Evolutionary conservation across 2,113 vertebrate species (phyloP).

Genomic region (Strix uralensis): DNA sequence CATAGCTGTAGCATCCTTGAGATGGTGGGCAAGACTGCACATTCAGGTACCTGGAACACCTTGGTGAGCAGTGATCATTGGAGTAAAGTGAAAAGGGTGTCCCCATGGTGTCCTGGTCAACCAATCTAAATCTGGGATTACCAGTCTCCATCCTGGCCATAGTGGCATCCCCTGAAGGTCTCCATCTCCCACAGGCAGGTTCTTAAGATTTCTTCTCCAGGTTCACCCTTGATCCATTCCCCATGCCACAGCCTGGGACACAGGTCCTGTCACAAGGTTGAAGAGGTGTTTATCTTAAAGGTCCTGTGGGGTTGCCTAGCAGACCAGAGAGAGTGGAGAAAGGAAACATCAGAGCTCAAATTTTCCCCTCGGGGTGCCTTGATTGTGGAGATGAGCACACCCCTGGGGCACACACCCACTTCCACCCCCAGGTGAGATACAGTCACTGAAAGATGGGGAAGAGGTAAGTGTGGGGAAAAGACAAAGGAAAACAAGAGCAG

Average conservation of each 20-base stretch:
- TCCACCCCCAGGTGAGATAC: not conserved
- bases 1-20: not conserved
- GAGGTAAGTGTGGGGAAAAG: not conserved
- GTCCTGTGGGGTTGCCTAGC: not conserved
- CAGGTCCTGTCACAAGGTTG: not conserved
- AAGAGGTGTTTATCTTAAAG: not conserved
- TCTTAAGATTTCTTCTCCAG: not conserved
- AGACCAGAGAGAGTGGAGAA: not conserved
- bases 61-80: not conserved
- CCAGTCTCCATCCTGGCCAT: not conserved
- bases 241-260: not conserved
- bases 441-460: no score
- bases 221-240: not conserved
- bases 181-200: not conserved
- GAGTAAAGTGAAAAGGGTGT: not conserved
- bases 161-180: not conserved
- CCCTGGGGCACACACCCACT: not conserved
- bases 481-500: not conserved
- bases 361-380: not conserved
- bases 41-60: not conserved
- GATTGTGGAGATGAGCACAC: not conserved
- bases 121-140: not conserved
- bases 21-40: not conserved
- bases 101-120: not conserved
- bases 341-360: not conserved